These are phyloP conservation scores for Melanargia galathea DNA, from an alignment of 2,888 invertebrate species.

Conservation along the genomic window DNA sequence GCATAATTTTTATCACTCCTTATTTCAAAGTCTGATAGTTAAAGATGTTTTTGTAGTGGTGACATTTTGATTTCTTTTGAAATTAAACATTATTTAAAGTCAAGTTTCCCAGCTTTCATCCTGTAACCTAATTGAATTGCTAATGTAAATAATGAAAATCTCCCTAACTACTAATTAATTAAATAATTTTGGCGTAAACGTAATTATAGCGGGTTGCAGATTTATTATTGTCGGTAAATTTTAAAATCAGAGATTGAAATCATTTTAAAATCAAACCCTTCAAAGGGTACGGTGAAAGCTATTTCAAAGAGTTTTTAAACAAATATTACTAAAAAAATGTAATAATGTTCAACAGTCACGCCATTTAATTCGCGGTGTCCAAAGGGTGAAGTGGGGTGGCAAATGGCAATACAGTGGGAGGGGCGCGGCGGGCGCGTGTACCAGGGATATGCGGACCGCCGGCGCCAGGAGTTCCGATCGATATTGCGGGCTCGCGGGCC, in stretches of 20 bases:
- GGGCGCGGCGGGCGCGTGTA: conserved; percentile 75
- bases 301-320: conserved; percentile 1
- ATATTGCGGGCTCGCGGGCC: conserved; percentile 62
- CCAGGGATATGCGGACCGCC: conserved; percentile 77
- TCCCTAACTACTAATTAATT: too few relatives aligned
- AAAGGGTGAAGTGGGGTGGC: conserved; percentile 36
- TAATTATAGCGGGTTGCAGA: background rate
- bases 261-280: too few relatives aligned
- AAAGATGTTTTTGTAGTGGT: background rate
- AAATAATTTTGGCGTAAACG: background rate
- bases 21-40: background rate
- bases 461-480: conserved; percentile 77
- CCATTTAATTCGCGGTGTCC: conserved; percentile 36
- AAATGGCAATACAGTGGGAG: conserved; percentile 52
- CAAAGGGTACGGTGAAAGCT: too few relatives aligned
- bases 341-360: conserved; percentile 36
- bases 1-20: background rate
- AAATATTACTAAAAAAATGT: conserved; percentile 1
- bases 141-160: background rate
- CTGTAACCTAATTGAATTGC: background rate
- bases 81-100: background rate
- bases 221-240: too few relatives aligned
- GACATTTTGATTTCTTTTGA: background rate
- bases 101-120: background rate
- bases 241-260: too few relatives aligned